These are phyloP conservation scores for Entelurus aequoreus DNA, from an alignment of 2,113 vertebrate genomes.

Conservation along the genomic window DNA sequence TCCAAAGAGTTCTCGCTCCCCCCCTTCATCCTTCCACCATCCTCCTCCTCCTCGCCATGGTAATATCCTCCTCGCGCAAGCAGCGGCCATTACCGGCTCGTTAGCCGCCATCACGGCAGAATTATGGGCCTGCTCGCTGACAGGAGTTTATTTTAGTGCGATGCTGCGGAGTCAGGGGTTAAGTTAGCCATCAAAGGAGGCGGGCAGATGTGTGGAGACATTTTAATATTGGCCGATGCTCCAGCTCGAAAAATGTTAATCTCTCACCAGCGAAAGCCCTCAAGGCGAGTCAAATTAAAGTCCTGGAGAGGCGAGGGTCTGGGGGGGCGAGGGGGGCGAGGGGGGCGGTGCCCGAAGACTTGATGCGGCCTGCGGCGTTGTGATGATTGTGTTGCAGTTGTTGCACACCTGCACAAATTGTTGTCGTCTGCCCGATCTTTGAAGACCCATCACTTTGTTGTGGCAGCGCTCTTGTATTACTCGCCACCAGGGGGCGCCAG, in stretches of 20 bases:
- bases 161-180: slow-evolving; percentile 97
- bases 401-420: slow-evolving; percentile 1
- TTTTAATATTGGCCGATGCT: slow-evolving; percentile 98
- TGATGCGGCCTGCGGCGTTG: slow-evolving; percentile 64
- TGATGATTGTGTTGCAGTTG: slow-evolving; percentile 67
- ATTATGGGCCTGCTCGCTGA: slow-evolving; percentile 92
- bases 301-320: slow-evolving; percentile 67
- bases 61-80: slow-evolving; percentile 92
- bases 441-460: neutral
- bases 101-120: slow-evolving; percentile 96
- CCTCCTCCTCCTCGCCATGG: slow-evolving; percentile 81
- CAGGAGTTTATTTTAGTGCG: slow-evolving; percentile 79
- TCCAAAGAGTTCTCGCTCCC: slow-evolving; percentile 54
- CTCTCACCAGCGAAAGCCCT: slow-evolving; percentile 82
- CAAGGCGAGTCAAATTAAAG: slow-evolving; percentile 94
- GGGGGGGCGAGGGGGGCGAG: slow-evolving; percentile 16
- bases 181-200: slow-evolving; percentile 99
- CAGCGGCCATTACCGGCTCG: slow-evolving; percentile 83
- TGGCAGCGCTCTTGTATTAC: slow-evolving; percentile 19
- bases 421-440: too few relatives aligned
- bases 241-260: slow-evolving; percentile 96
- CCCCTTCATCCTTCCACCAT: slow-evolving; percentile 71
- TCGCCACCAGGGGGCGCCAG: slow-evolving; percentile 59
- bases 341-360: slow-evolving; percentile 61
- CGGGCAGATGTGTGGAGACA: slow-evolving; percentile 93